A percentile compares a stretch with the other conserved stretches of the same genome.
phyloP scores from a whole-genome alignment of 2,113 vertebrate species.

The Actenoides lindsayi region DNA sequence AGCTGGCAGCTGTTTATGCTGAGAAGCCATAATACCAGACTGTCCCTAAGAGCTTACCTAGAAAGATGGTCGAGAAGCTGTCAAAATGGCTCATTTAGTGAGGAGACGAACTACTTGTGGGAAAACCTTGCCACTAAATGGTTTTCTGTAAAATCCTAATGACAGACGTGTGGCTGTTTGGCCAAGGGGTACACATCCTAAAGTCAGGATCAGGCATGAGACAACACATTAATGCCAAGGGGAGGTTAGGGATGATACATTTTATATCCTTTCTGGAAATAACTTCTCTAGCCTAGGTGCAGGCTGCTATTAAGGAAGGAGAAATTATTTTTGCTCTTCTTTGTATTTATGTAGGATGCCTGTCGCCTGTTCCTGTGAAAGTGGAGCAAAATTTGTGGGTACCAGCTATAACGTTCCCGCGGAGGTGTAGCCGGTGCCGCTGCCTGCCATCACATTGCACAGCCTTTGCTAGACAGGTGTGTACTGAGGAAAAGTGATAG shows the following conservation, averaged over 20 bases:
- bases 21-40: background rate
- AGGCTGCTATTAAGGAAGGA: background rate
- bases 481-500: background rate
- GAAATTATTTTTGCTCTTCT: background rate
- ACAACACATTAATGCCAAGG: background rate
- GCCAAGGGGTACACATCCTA: background rate
- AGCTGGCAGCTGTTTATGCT: background rate
- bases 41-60: background rate
- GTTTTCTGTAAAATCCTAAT: slow-evolving; percentile 10
- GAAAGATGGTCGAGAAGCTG: background rate
- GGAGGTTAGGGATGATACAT: background rate
- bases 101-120: background rate
- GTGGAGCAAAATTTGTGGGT: background rate
- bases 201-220: background rate
- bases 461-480: background rate
- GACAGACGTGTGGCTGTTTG: background rate
- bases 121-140: background rate
- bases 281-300: background rate
- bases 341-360: background rate
- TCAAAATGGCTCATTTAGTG: slow-evolving; percentile 9
- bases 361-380: background rate
- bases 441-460: background rate
- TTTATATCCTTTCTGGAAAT: background rate
- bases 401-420: background rate
- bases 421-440: background rate